Evolutionary conservation across 2,113 vertebrate species (phyloP), one percentile per base, ranked within the genome.

Genomic region (Theristicus caerulescens): DNA sequence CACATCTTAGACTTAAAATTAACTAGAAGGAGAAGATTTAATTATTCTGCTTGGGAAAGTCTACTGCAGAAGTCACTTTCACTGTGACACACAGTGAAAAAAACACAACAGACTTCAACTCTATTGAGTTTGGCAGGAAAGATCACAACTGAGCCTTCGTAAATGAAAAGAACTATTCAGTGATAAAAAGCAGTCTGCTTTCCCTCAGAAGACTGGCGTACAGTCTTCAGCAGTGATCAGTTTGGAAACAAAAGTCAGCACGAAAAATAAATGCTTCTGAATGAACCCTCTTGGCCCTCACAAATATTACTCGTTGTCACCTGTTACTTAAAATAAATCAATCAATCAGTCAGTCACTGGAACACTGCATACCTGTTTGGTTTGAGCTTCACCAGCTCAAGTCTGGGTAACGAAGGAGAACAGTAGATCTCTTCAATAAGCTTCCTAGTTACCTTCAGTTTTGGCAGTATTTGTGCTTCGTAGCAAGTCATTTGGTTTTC

Each of bases 361-460:
- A 94, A 82, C 27, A 25, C 13, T 42, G 57, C 97, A 31, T 86
- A 99, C 99, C 99, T 99, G 97, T 98, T 98, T 74, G 98, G 98
- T 94, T 99, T 99, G 91, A 99, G 98, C n/a, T 98, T 98, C 90
- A 97, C 96, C 3, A 96, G 96, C 36, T 97, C 97, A 21, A 97
- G 98, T 83, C 98, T 97, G 87, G 97, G 80, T 9, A 98, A 67
- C 0, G 97, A 97, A 46, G 98, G 97, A 22, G 96, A 97, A 5
- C 89, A 94, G 97, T 96, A 97, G 85, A 98, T 98, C 62, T 99
- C 99, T 93, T 99, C 99, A 76, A 99, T 98, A n/a, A 99, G 96
- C 40, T 99, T 98, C 90, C 98, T 97, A 2, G 98, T 98, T 70
- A 98, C 82, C 93, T 98, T 98, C 54, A 98, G 98, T 96, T 98